Percentiles rank a stretch among this genome's conserved stretches.
These are phyloP conservation scores for Phalacrocorax carbo DNA, from an alignment of 2,113 vertebrate species.

Conservation along the genomic window DNA sequence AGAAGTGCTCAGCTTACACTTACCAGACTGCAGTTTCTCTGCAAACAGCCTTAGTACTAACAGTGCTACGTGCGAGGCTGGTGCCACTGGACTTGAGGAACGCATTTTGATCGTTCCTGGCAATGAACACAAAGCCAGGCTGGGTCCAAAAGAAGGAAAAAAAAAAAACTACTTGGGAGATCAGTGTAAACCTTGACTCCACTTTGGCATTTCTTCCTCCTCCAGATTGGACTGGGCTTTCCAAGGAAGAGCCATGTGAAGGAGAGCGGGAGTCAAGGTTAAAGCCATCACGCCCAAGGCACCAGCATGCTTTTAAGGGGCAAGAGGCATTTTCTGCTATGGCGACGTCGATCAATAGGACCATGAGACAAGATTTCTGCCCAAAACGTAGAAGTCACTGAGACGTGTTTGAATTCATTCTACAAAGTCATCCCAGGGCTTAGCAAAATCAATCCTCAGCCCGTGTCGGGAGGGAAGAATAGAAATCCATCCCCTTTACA, in stretches of 20 bases:
- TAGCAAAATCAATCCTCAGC: conserved; percentile 33
- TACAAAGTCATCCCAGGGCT: conserved; percentile 47
- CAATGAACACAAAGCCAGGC: background rate
- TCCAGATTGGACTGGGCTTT: conserved; percentile 45
- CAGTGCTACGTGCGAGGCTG: background rate
- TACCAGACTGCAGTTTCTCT: background rate
- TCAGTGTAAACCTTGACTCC: background rate
- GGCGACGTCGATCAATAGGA: background rate
- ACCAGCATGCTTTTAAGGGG: background rate
- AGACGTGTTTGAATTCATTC: conserved; percentile 40
- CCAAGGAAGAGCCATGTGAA: conserved; percentile 50
- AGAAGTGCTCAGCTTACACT: background rate
- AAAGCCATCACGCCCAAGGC: conserved; percentile 54
- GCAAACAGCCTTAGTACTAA: background rate
- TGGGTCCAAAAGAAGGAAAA: background rate
- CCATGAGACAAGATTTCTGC: background rate
- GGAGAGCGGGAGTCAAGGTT: conserved; percentile 76
- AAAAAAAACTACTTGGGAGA: background rate
- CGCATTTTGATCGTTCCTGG: background rate
- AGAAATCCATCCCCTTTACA: background rate
- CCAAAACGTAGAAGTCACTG: conserved; percentile 14
- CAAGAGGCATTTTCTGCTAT: background rate
- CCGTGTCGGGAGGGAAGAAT: background rate
- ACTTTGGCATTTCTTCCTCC: background rate
- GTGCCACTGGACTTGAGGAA: background rate